phyloP scores from a whole-genome alignment of 2,888 invertebrate genomes.

The Sphinx pinastri region DNA sequence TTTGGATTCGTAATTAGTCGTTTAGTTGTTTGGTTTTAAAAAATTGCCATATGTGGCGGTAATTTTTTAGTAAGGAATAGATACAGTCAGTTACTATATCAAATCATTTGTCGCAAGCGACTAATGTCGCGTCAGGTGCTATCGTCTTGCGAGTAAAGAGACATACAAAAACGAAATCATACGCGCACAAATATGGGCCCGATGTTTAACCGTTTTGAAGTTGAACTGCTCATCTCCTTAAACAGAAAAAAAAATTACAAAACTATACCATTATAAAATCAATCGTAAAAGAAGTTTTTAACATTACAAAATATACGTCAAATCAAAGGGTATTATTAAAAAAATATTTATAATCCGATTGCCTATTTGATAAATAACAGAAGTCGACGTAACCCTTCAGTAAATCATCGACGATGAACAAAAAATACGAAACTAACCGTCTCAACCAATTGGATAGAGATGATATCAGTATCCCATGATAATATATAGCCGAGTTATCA shows the following conservation, averaged over 20 bases:
- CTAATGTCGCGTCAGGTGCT: too few species aligned
- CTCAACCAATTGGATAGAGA: constrained; percentile 56
- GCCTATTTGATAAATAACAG: constrained; percentile 47
- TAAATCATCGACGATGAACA: constrained; percentile 67
- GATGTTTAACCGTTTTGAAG: too few species aligned
- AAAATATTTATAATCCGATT: constrained; percentile 20
- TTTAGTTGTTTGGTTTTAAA: background rate
- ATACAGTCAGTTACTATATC: too few species aligned
- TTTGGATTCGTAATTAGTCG: background rate
- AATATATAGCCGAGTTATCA: constrained; percentile 74
- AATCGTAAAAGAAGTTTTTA: too few species aligned
- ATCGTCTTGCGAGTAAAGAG: too few species aligned
- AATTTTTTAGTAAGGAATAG: too few species aligned
- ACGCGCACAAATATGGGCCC: too few species aligned
- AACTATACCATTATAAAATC: too few species aligned
- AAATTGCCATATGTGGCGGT: background rate
- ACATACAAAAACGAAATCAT: too few species aligned
- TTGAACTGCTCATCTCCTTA: too few species aligned
- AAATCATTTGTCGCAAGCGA: too few species aligned
- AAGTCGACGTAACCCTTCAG: constrained; percentile 55
- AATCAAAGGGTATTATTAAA: constrained; percentile 5
- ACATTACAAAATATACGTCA: background rate
- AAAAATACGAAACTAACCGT: constrained; percentile 55
- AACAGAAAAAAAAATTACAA: too few species aligned
- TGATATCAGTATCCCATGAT: constrained; percentile 60